These are phyloP conservation scores for Malacosoma neustria DNA, from an alignment of 2,888 invertebrate genomes.

Conservation along the genomic window DNA sequence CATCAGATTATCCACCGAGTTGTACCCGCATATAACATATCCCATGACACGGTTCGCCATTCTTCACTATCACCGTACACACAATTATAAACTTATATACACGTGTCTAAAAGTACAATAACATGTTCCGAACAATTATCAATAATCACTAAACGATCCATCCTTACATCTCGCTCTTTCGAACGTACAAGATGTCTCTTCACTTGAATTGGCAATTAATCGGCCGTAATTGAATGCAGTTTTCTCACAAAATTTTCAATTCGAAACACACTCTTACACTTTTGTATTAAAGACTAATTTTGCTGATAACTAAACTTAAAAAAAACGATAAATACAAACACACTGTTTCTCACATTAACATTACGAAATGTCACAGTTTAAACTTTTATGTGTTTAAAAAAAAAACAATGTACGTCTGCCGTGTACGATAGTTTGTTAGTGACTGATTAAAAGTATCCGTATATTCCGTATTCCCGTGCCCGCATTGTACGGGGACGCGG, in stretches of 20 bases:
- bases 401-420: conserved; percentile 14
- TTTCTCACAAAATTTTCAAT: too few species aligned
- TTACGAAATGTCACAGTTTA: conserved; percentile 6
- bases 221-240: conserved; percentile 14
- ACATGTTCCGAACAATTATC: conserved; percentile 13
- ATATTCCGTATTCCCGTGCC: conserved; percentile 2
- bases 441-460: conserved; percentile 26
- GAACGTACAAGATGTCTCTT: conserved; percentile 18
- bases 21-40: conserved; percentile 76
- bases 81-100: conserved; percentile 11
- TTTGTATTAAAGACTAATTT: too few species aligned
- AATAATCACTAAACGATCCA: conserved; percentile 3
- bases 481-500: conserved; percentile 1
- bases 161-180: conserved; percentile 1
- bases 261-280: too few species aligned
- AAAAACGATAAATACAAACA: conserved; percentile 3
- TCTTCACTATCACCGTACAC: conserved; percentile 15
- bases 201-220: conserved; percentile 19
- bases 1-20: conserved; percentile 73
- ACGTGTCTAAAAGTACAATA: conserved; percentile 16
- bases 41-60: conserved; percentile 73
- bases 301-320: too few species aligned
- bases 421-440: conserved; percentile 25
- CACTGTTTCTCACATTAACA: background rate
- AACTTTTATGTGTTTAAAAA: conserved; percentile 9